These are phyloP conservation scores for Cotesia chilonis DNA, from an alignment of 1,140 invertebrate genomes.

Conservation along the genomic window DNA sequence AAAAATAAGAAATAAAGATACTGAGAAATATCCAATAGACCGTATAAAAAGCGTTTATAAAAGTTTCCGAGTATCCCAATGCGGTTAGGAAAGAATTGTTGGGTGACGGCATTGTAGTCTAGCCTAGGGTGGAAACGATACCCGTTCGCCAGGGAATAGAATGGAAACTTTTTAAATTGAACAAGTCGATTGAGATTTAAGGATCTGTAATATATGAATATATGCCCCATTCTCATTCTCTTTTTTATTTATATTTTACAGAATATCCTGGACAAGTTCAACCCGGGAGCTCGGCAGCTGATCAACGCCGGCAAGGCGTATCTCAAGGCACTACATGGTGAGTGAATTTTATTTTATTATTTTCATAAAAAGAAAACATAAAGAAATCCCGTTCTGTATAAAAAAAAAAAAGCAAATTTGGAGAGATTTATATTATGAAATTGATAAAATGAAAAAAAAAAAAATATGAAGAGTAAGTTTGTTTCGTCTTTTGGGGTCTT, in stretches of 20 bases:
- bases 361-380: slow-evolving; percentile 6
- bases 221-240: background rate
- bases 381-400: background rate
- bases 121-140: slow-evolving; percentile 1
- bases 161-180: slow-evolving; percentile 30
- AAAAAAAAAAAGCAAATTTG: slow-evolving; percentile 32
- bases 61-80: slow-evolving; percentile 23
- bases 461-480: slow-evolving; percentile 32
- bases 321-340: slow-evolving; percentile 90
- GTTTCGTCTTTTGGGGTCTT: slow-evolving; percentile 43
- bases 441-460: slow-evolving; percentile 15
- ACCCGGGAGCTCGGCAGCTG: slow-evolving; percentile 89
- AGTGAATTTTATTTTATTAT: slow-evolving; percentile 64
- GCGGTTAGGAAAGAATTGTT: background rate
- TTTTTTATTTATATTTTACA: slow-evolving; percentile 68
- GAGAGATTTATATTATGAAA: slow-evolving; percentile 1
- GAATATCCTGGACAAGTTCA: slow-evolving; percentile 95
- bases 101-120: background rate
- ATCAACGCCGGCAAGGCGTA: slow-evolving; percentile 93
- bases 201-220: no score
- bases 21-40: slow-evolving; percentile 16
- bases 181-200: slow-evolving; percentile 25
- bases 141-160: slow-evolving; percentile 26
- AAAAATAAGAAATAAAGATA: background rate
- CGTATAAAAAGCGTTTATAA: slow-evolving; percentile 27